Evolutionary conservation across 1,140 invertebrate species (phyloP).

Genomic region (Anadara kagoshimensis): DNA sequence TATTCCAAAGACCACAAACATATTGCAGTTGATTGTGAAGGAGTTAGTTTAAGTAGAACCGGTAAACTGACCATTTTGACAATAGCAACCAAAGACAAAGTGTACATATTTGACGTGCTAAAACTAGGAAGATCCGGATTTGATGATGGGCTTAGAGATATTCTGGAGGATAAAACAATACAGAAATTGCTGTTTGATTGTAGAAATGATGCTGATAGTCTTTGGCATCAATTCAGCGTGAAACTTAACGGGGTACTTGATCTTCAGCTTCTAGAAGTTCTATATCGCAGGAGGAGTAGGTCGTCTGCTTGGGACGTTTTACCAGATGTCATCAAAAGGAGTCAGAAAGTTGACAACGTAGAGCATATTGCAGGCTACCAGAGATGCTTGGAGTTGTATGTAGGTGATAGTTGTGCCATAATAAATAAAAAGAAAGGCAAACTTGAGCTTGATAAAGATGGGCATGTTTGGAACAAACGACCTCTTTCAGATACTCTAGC

Average conservation of each 20-base stretch:
- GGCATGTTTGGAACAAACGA: no score
- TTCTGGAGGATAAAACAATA: conserved; percentile 7
- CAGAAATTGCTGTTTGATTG: conserved; percentile 28
- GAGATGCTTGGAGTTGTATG: no score
- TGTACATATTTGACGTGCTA: conserved; percentile 17
- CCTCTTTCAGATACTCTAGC: no score
- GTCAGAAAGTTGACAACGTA: no score
- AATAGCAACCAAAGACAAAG: background rate
- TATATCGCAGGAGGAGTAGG: background rate
- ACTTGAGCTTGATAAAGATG: no score
- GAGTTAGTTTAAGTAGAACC: conserved; percentile 7
- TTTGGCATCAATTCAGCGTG: conserved; percentile 9
- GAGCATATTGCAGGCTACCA: no score
- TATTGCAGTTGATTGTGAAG: conserved; percentile 26
- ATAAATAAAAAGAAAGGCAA: no score
- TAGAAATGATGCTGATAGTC: conserved; percentile 19
- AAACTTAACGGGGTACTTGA: conserved; percentile 10
- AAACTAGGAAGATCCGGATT: conserved; percentile 10
- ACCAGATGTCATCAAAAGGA: no score
- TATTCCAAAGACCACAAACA: background rate
- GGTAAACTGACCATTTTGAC: conserved; percentile 12
- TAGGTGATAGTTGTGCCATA: no score
- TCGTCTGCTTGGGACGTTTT: no score
- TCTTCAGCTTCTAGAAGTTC: conserved; percentile 13
- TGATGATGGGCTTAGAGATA: conserved; percentile 17